These are phyloP conservation scores for Palythoa grandiflora DNA, from an alignment of 92 coral and sea anemone species.

Conservation along the genomic window DNA sequence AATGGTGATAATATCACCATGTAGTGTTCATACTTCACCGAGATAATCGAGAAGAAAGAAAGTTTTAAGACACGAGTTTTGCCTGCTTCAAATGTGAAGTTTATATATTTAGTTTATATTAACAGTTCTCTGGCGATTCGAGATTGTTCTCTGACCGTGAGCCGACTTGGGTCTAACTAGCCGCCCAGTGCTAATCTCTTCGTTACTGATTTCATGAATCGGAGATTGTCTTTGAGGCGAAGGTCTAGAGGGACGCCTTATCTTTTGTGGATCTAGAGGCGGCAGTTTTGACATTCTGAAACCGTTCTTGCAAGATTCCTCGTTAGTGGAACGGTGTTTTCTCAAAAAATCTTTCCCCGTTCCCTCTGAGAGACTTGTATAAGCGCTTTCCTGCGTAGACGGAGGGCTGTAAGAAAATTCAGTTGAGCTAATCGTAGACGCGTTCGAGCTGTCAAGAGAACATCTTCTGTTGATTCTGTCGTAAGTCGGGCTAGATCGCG, in stretches of 20 bases:
- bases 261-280: constrained; percentile 56
- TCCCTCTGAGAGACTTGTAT: constrained; percentile 60
- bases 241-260: constrained; percentile 69
- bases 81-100: background rate
- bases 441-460: constrained; percentile 66
- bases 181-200: constrained; percentile 39
- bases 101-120: constrained; percentile 31
- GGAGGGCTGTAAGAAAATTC: constrained; percentile 76
- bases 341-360: constrained; percentile 40
- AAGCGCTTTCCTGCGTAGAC: constrained; percentile 61
- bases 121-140: constrained; percentile 62
- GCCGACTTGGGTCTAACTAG: constrained; percentile 81
- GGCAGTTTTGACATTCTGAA: constrained; percentile 34
- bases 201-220: constrained; percentile 45
- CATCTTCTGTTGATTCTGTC: constrained; percentile 59
- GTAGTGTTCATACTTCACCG: background rate
- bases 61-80: background rate
- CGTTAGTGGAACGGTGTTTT: constrained; percentile 40
- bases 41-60: background rate
- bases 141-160: constrained; percentile 74
- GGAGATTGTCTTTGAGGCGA: constrained; percentile 63
- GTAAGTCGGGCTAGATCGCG: constrained; percentile 52
- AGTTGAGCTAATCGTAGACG: constrained; percentile 54
- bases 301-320: background rate
- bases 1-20: background rate